These are phyloP conservation scores for Cottoperca gobio DNA, from an alignment of 2,797 vertebrate species.

Conservation along the genomic window DNA sequence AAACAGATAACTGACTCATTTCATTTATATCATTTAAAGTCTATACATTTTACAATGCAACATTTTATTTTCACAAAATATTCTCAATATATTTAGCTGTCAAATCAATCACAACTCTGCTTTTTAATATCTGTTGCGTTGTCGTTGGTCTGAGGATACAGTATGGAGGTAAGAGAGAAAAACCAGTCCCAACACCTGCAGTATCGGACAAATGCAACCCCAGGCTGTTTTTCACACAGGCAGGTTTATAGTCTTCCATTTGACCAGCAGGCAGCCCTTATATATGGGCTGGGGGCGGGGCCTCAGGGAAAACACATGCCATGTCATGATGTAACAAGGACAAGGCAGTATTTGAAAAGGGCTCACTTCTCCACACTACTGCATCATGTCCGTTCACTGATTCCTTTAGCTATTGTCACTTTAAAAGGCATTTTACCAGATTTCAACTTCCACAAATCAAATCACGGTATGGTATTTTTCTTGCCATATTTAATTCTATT, in stretches of 20 bases:
- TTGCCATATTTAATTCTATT: not conserved
- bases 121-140: not conserved
- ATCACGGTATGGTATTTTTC: slow-evolving; percentile 22
- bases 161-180: not conserved
- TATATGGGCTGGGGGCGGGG: slow-evolving; percentile 35
- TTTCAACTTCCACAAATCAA: slow-evolving; percentile 26
- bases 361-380: slow-evolving; percentile 9
- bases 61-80: not conserved
- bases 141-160: not conserved
- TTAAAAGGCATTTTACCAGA: slow-evolving; percentile 14
- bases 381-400: slow-evolving; percentile 19
- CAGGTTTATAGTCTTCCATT: slow-evolving; percentile 4
- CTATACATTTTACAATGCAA: not conserved
- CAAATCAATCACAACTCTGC: not conserved
- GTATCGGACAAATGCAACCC: not conserved
- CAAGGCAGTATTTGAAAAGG: slow-evolving; percentile 56
- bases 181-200: not conserved
- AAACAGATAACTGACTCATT: not conserved
- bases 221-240: slow-evolving; percentile 21
- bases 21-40: not conserved
- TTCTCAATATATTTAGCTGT: not conserved
- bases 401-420: slow-evolving; percentile 2
- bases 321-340: slow-evolving; percentile 63
- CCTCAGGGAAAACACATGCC: slow-evolving; percentile 41
- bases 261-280: not conserved